Evolutionary conservation across 2,888 invertebrate species (phyloP), one percentile per base, ranked within the genome.

Genomic region (Drosophila antonietae): DNA sequence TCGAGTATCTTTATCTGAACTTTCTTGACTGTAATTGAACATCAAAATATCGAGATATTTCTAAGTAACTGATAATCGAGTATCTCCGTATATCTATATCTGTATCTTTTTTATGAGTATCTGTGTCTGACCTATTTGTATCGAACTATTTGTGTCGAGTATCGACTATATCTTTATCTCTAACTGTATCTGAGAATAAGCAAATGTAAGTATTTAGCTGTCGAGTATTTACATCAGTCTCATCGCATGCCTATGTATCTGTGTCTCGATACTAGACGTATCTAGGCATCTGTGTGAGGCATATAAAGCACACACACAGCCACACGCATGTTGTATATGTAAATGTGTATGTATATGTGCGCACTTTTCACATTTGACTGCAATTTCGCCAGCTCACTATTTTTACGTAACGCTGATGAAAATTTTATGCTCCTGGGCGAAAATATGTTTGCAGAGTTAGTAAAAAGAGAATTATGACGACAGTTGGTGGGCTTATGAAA

Each of bases 371-470:
- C 73, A 81, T 78, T 78, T 53, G 47, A 59, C 58, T 86, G 84
- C 79, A 88, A 78, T 83, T 80, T 82, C 46, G 65, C 56, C 53
- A 80, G 66, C 23, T 33, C 12, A 65, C 65, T 47, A 72, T 68
- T 84, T 51, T 84, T 83, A 78, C 89, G 79, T 81, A 89, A 83
- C 60, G 58, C 71, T 83, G 83, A 84, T 84, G 88, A 84, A 84
- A 84, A 84, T 82, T 84, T 67, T 63, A 65, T 73, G 73, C 64
- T 80, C 76, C 67, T 59, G 47, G 53, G 44, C 23, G 23, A 52
- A 62, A 76, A 75, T 33, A 15, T 14, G 35, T 53, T 20, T 35
- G 37, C 52, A 6, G 33, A 37, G 53, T 53, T 53, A 23, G 37
- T 53, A 15, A 37, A 20, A 9, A 23, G 14, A 9, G 10, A 20